Conservation (phyloP, 1,140 invertebrate species). For the Thaumetopoea pityocampa region DNA sequence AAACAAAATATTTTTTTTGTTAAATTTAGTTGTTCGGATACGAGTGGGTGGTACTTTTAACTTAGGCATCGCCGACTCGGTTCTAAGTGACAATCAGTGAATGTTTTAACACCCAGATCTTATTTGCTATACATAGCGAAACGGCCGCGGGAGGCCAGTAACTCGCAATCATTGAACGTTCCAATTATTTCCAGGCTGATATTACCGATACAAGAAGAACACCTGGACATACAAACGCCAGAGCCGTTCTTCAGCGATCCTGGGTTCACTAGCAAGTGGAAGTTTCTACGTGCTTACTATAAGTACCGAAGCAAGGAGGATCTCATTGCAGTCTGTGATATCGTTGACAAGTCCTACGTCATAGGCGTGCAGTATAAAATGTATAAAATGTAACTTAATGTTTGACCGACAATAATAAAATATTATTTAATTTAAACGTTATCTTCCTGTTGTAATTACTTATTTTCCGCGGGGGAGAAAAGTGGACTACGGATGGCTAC, state of each 20-base stretch:
- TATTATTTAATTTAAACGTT: no score
- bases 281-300: constrained; percentile 21
- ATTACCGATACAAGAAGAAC: constrained; percentile 34
- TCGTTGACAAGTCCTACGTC: constrained; percentile 33
- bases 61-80: no score
- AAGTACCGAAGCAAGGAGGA: constrained; percentile 40
- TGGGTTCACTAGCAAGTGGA: constrained; percentile 37
- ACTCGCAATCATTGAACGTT: background rate
- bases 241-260: constrained; percentile 47
- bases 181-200: constrained; percentile 37
- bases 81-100: no score
- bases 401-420: background rate
- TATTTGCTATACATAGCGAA: no score
- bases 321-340: constrained; percentile 32
- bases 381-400: constrained; percentile 14
- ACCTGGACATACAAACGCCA: constrained; percentile 40
- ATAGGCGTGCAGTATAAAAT: constrained; percentile 28
- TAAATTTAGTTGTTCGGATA: no score
- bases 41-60: no score
- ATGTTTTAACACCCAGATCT: no score
- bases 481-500: no score
- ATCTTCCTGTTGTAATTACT: no score
- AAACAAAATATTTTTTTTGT: no score
- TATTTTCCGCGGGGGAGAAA: no score
- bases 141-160: no score